Percentiles rank a stretch among this genome's conserved stretches.
Evolutionary conservation across 2,888 invertebrate species (phyloP).

Genomic region (Minunthozetes semirufus): DNA sequence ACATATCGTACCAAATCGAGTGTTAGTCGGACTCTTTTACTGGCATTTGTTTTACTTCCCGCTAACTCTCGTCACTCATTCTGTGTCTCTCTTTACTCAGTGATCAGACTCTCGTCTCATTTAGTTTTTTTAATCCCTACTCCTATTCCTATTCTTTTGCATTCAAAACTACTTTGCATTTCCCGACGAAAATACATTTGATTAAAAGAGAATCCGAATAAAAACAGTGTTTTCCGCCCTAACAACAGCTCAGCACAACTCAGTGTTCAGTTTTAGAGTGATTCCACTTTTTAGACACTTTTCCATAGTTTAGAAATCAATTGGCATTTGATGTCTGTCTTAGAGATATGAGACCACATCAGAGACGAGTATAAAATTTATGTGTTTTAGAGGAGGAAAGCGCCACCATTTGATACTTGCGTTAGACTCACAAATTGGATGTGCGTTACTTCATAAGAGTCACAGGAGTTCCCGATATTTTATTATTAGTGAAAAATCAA

Average conservation of each 20-base stretch:
- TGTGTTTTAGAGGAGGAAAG: background rate
- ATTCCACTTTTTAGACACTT: background rate
- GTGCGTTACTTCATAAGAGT: no score
- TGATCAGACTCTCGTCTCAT: background rate
- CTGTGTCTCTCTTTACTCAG: background rate
- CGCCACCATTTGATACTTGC: background rate
- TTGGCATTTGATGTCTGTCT: background rate
- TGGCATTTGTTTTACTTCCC: background rate
- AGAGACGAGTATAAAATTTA: background rate
- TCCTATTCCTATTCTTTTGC: background rate
- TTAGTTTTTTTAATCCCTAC: constrained; percentile 1
- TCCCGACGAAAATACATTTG: constrained; percentile 6
- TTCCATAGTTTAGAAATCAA: constrained; percentile 7
- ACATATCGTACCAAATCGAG: background rate
- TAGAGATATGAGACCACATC: background rate
- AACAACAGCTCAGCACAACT: background rate
- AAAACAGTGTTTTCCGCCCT: background rate
- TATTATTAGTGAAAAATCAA: background rate
- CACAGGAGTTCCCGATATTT: background rate
- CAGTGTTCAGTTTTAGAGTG: background rate
- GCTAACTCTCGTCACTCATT: background rate
- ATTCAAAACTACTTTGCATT: background rate
- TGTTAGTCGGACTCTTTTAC: background rate
- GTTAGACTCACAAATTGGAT: no score
- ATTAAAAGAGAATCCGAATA: background rate